These are phyloP conservation scores for Genyomyrus donnyi DNA, from an alignment of 2,113 vertebrate genomes.

Conservation along the genomic window DNA sequence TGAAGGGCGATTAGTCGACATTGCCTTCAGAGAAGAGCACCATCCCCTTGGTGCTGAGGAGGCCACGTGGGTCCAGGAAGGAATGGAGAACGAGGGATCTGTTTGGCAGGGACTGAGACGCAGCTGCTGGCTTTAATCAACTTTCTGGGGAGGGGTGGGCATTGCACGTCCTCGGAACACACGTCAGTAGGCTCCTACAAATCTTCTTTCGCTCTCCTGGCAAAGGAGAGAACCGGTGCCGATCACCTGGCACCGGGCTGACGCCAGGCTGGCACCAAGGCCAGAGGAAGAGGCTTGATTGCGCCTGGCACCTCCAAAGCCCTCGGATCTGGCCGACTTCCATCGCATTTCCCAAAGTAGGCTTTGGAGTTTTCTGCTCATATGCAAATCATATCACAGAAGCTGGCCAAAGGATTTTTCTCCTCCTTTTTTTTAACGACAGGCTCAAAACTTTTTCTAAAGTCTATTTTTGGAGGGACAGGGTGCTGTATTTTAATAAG, in stretches of 20 bases:
- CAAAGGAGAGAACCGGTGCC: constrained; percentile 44
- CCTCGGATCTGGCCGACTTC: constrained; percentile 48
- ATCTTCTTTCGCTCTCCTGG: constrained; percentile 60
- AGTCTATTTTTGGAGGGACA: constrained; percentile 11
- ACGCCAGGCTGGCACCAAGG: constrained; percentile 42
- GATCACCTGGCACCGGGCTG: constrained; percentile 56
- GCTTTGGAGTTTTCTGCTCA: constrained; percentile 45
- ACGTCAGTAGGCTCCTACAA: constrained; percentile 43
- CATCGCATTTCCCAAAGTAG: constrained; percentile 46
- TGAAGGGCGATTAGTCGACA: constrained; percentile 48
- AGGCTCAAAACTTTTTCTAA: constrained; percentile 36
- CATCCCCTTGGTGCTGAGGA: constrained; percentile 20
- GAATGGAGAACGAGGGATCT: constrained; percentile 11
- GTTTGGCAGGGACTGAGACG: constrained; percentile 59
- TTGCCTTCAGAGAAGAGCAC: constrained; percentile 36
- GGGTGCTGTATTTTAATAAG: not conserved
- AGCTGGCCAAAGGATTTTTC: constrained; percentile 35
- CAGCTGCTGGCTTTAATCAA: constrained; percentile 69
- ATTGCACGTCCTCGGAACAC: constrained; percentile 51
- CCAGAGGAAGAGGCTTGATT: constrained; percentile 51
- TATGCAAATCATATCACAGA: constrained; percentile 46
- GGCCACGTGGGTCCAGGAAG: constrained; percentile 15
- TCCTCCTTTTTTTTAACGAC: constrained; percentile 15
- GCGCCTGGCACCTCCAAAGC: constrained; percentile 53
- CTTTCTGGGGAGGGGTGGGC: constrained; percentile 55